Conservation (phyloP, 2,113 vertebrate genomes). For the Aphyosemion australe region DNA sequence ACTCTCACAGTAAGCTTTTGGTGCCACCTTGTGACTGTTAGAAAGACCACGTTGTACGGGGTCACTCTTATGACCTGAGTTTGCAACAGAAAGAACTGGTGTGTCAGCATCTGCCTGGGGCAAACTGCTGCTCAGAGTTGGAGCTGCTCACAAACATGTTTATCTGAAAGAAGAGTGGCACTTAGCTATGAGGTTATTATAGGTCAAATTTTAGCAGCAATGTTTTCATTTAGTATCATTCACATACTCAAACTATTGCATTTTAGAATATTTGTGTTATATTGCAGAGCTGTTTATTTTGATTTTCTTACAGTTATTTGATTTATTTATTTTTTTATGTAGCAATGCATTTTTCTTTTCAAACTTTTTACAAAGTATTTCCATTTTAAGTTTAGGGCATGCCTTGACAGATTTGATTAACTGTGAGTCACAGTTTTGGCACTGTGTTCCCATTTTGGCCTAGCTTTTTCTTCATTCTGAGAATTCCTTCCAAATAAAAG, state of each 20-base stretch:
- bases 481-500: conserved; percentile 62
- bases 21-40: conserved; percentile 53
- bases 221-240: not conserved
- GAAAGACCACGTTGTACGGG: not conserved
- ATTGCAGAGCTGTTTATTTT: not conserved
- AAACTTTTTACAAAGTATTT: not conserved
- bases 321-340: not conserved
- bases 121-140: not conserved
- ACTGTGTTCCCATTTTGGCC: conserved; percentile 11
- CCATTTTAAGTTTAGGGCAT: not conserved
- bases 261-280: not conserved
- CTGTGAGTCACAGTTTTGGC: conserved; percentile 29
- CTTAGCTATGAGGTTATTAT: not conserved
- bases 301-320: not conserved
- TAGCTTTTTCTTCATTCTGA: conserved; percentile 22
- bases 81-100: conserved; percentile 4
- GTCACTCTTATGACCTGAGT: conserved; percentile 21
- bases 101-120: conserved; percentile 34
- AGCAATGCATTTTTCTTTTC: not conserved
- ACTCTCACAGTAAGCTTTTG: conserved; percentile 23
- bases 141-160: conserved; percentile 4
- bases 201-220: not conserved
- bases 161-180: not conserved
- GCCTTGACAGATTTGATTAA: conserved; percentile 27
- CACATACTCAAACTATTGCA: not conserved